phyloP scores from a whole-genome alignment of 2,888 invertebrate genomes.

The Zygothrica quintamaculata region DNA sequence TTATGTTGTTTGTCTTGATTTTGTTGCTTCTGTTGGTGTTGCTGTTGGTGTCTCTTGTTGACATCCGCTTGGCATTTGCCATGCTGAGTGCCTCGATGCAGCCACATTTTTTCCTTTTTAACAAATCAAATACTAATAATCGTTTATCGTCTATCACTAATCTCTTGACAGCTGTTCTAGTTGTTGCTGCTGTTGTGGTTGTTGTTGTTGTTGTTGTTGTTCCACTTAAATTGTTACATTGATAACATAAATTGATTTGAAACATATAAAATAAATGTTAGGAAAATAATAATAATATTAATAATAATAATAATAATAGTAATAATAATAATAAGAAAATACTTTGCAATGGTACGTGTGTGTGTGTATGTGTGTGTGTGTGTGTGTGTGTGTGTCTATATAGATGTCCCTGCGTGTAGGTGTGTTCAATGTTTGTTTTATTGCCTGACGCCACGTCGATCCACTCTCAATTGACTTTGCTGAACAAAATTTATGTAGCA shows the following conservation, averaged over 20 bases:
- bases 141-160: conserved; percentile 28
- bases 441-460: conserved; percentile 16
- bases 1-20: conserved; percentile 29
- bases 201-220: conserved; percentile 22
- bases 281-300: too few species aligned
- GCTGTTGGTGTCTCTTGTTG: conserved; percentile 12
- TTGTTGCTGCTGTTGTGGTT: conserved; percentile 15
- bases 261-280: too few species aligned
- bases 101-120: conserved; percentile 51
- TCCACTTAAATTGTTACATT: neutral
- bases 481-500: conserved; percentile 39
- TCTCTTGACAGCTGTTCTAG: conserved; percentile 1
- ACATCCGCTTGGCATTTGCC: conserved; percentile 36
- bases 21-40: conserved; percentile 26
- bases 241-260: neutral
- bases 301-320: neutral
- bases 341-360: too few species aligned
- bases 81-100: conserved; percentile 38
- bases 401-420: neutral
- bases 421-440: conserved; percentile 22
- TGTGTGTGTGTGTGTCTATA: too few species aligned
- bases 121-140: too few species aligned
- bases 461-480: conserved; percentile 40
- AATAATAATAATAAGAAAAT: too few species aligned
- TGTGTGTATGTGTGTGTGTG: too few species aligned